phyloP scores from a whole-genome alignment of 2,888 invertebrate species.

The Synanthedon andrenaeformis region DNA sequence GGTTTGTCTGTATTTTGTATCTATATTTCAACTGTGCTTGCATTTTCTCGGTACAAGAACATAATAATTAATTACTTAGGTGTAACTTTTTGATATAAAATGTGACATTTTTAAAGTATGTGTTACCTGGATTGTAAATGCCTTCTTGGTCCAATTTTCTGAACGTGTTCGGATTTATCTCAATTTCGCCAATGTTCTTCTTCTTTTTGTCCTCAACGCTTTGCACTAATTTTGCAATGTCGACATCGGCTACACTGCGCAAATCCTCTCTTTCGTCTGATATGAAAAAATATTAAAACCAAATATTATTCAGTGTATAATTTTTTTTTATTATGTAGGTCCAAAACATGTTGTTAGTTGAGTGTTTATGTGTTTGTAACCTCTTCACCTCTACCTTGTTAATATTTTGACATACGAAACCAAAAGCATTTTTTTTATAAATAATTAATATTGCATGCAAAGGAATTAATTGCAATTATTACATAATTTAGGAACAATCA shows the following conservation, averaged over 20 bases:
- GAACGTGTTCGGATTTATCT: slow-evolving; percentile 50
- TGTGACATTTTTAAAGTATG: neutral
- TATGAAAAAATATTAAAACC: neutral
- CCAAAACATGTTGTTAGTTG: neutral
- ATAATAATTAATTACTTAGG: too few species aligned
- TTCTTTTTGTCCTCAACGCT: slow-evolving; percentile 44
- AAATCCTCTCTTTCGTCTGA: slow-evolving; percentile 62
- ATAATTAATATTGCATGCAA: too few species aligned
- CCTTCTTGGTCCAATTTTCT: slow-evolving; percentile 62
- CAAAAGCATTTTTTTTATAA: too few species aligned
- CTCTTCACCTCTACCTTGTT: too few species aligned
- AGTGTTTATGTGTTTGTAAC: neutral
- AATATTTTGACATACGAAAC: too few species aligned
- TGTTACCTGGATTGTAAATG: slow-evolving; percentile 52
- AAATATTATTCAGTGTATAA: too few species aligned
- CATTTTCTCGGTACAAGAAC: too few species aligned
- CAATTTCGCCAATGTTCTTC: slow-evolving; percentile 47
- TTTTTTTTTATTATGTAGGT: neutral
- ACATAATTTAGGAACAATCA: too few species aligned
- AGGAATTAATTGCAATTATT: too few species aligned
- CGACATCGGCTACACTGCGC: slow-evolving; percentile 55
- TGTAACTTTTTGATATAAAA: too few species aligned
- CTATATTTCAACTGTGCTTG: too few species aligned
- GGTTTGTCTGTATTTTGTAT: too few species aligned
- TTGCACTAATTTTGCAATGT: slow-evolving; percentile 57